Conservation (phyloP, 2,888 invertebrate species). For the Caenorhabditis virilis region DNA sequence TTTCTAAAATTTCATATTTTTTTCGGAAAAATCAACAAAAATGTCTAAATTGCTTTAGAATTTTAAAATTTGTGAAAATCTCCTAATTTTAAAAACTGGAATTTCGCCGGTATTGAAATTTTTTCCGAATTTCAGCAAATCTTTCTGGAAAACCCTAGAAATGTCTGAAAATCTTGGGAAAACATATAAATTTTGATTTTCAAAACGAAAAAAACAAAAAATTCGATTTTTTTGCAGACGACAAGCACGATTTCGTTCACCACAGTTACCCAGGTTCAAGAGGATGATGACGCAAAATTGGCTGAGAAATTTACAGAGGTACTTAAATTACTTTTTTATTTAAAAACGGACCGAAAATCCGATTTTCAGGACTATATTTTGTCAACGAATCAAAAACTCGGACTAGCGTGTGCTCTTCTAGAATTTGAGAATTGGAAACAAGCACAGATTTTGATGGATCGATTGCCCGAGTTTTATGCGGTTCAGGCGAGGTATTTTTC, state of each 20-base stretch:
- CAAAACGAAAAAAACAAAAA: no score
- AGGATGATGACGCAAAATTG: constrained; percentile 48
- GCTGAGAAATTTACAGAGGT: constrained; percentile 63
- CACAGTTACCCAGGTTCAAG: constrained; percentile 49
- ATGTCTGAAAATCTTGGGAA: no score
- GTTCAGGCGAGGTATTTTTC: constrained; percentile 44
- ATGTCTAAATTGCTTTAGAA: no score
- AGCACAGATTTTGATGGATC: constrained; percentile 80
- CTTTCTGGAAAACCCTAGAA: no score
- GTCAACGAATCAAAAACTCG: constrained; percentile 86
- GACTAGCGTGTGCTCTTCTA: constrained; percentile 85
- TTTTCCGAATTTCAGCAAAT: no score
- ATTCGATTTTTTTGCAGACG: constrained; percentile 3
- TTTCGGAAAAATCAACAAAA: no score
- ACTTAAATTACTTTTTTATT: constrained; percentile 51
- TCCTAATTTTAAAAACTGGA: no score
- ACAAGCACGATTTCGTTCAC: constrained; percentile 40
- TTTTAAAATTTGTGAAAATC: no score
- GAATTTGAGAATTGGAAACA: constrained; percentile 88
- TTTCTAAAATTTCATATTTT: no score
- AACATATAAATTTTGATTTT: no score
- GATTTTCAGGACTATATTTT: constrained; percentile 46
- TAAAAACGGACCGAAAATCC: neutral
- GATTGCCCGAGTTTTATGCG: constrained; percentile 77
- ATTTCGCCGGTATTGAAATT: no score